Evolutionary conservation across 2,888 invertebrate genomes (phyloP).

Genomic region (Lomographa bimaculata): DNA sequence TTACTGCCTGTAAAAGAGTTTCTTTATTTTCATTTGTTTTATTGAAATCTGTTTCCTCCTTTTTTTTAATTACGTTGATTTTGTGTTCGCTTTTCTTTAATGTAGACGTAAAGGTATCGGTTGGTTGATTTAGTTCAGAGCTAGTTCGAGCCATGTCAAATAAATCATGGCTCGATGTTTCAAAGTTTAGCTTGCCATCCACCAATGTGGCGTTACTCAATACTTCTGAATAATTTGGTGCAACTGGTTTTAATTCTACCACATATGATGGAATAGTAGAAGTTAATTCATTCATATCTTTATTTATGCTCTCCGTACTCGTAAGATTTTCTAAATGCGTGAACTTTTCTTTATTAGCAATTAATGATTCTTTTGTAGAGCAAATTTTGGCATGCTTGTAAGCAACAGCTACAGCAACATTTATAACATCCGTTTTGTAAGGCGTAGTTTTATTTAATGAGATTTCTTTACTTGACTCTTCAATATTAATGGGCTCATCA

Average conservation of each 20-base stretch:
- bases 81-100: slow-evolving; percentile 13
- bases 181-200: slow-evolving; percentile 20
- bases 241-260: slow-evolving; percentile 15
- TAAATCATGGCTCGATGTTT: slow-evolving; percentile 34
- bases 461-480: no score
- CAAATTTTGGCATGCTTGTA: slow-evolving; percentile 32
- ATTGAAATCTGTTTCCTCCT: neutral
- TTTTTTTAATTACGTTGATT: no score
- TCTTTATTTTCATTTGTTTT: slow-evolving; percentile 21
- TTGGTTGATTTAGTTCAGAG: slow-evolving; percentile 44
- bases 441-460: slow-evolving; percentile 26
- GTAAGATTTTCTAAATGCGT: slow-evolving; percentile 30
- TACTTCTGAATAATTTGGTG: slow-evolving; percentile 17
- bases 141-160: slow-evolving; percentile 44
- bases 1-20: slow-evolving; percentile 42
- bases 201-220: slow-evolving; percentile 38
- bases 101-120: slow-evolving; percentile 35
- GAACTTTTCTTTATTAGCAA: slow-evolving; percentile 27
- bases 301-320: slow-evolving; percentile 36
- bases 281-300: slow-evolving; percentile 25
- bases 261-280: slow-evolving; percentile 25
- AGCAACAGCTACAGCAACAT: slow-evolving; percentile 52
- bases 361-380: slow-evolving; percentile 19
- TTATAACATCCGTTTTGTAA: slow-evolving; percentile 50
- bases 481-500: no score